Conservation (phyloP, 2,797 vertebrate genomes). For the Potorous gilbertii region DNA sequence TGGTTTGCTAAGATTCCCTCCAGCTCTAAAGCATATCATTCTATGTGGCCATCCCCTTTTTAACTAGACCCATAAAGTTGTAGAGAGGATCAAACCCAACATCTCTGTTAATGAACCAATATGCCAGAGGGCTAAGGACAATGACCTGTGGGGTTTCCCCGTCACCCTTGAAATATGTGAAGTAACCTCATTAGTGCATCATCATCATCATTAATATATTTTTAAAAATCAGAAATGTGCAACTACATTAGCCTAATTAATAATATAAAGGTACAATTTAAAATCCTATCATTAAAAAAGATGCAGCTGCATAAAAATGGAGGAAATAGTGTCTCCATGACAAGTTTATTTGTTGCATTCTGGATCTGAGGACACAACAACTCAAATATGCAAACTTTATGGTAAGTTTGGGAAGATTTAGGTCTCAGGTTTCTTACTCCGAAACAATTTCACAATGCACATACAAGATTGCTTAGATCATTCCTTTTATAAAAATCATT, state of each 20-base stretch:
- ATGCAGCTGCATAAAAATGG: slow-evolving; percentile 46
- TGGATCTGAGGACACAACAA: slow-evolving; percentile 1
- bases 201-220: slow-evolving; percentile 33
- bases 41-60: background rate
- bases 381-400: slow-evolving; percentile 23
- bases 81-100: too few species aligned
- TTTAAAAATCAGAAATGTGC: slow-evolving; percentile 50
- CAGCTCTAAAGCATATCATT: background rate
- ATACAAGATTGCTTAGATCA: background rate
- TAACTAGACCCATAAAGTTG: background rate
- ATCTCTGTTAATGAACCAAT: background rate
- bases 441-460: slow-evolving; percentile 13
- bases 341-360: slow-evolving; percentile 9
- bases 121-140: background rate
- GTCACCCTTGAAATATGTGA: slow-evolving; percentile 16
- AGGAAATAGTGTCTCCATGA: background rate
- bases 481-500: background rate
- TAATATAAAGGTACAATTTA: slow-evolving; percentile 43
- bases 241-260: slow-evolving; percentile 19
- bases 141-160: slow-evolving; percentile 27
- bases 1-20: background rate
- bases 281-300: slow-evolving; percentile 66
- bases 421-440: slow-evolving; percentile 13
- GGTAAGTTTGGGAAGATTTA: background rate
- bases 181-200: slow-evolving; percentile 28